phyloP scores from a whole-genome alignment of 2,113 vertebrate species.

The Acrocephalus kingi region DNA sequence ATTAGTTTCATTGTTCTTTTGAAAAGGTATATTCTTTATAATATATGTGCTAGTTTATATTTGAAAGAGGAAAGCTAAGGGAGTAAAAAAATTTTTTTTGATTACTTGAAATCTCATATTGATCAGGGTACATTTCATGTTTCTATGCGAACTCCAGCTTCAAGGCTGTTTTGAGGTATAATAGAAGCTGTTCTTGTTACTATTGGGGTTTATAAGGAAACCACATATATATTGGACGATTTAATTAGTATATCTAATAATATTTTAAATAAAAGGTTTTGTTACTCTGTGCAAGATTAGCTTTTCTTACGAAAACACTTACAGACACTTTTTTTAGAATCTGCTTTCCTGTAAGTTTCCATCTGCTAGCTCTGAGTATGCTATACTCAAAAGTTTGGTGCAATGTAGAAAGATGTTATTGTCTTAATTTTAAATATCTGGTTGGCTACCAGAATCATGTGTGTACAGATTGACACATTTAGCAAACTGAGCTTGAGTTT shows the following conservation, averaged over 20 bases:
- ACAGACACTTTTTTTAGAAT: not conserved
- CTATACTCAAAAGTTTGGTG: not conserved
- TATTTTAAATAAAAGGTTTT: not conserved
- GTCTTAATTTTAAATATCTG: not conserved
- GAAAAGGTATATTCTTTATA: not conserved
- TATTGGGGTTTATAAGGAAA: not conserved
- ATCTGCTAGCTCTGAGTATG: not conserved
- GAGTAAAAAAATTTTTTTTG: not conserved
- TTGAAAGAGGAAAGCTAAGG: not conserved
- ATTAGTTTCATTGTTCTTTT: not conserved
- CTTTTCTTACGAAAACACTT: not conserved
- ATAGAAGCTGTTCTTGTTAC: not conserved
- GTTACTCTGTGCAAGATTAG: not conserved
- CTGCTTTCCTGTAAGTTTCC: not conserved
- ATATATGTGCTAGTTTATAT: not conserved
- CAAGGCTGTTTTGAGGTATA: not conserved
- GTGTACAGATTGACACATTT: not conserved
- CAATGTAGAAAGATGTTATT: not conserved
- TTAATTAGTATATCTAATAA: not conserved
- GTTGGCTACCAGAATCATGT: not conserved
- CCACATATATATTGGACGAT: not conserved
- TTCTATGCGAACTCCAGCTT: not conserved
- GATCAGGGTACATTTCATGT: not conserved
- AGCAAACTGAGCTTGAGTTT: not conserved
- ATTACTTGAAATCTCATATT: not conserved